Evolutionary conservation across 1,140 invertebrate species (phyloP), one percentile per base, ranked within the genome.

Genomic region (Pristionchus pacificus): DNA sequence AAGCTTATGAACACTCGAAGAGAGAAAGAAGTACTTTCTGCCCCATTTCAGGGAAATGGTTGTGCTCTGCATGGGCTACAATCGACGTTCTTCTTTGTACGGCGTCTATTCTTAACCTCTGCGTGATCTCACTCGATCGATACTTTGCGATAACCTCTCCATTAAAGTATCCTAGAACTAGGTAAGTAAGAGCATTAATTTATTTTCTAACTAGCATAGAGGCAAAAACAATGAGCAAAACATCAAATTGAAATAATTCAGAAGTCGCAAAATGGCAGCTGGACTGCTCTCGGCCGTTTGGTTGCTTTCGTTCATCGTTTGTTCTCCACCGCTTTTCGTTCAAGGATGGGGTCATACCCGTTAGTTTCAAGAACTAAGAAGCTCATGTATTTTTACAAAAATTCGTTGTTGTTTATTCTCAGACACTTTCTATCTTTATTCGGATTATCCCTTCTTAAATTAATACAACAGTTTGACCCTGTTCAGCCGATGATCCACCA

Each of bases 121-220:
- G 86, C 29, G 66, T 73, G 28, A 73, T 75, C 60, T 74, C 71
- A 31, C 82, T 88, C 30, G 87, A 88, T 74, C 79, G 87, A 28
- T 88, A 88, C 78, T 85, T 87, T 76, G 86, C 86, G 19, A 88
- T 88, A 62, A 87, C 86, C 15, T 79, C 84, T 61, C 87, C 87
- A 24, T 83, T 88, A 38, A 81, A 86, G 70, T 88, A 88, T 74
- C 85, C 86, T 58, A 84, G 85, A 75, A 87, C 85, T 65, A 78
- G 79, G 78, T 80, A 71, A 2, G 38, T 55, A 66, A 64, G 28
- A 63, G 58, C 29, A 55, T 65, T 66, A 30, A 6, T 30, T 60
- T 68, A 19, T 68, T 25, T 24, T 13, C 28, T n/a, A n/a, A n/a
- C n/a, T n/a, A n/a, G n/a, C n/a, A n/a, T n/a, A n/a, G n/a, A n/a